Base-by-base conservation (phyloP, 1,140 invertebrate genomes). In the Copidosoma floridanum region DNA sequence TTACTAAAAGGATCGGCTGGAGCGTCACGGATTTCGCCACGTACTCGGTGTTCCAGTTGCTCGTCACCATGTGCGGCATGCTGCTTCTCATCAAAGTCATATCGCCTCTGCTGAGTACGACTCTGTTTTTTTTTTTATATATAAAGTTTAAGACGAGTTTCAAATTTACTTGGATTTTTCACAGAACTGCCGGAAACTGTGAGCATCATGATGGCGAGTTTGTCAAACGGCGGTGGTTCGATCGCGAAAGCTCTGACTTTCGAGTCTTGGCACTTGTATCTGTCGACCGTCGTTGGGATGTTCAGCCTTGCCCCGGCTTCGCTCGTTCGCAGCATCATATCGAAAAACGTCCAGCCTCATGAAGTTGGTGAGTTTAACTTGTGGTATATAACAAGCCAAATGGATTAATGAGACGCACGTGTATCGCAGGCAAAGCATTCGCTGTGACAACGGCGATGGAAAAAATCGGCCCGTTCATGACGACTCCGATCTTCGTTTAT, bases 1-100 rank as follows among this genome's bases (percentile, higher is more conserved):
- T 87, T 65, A 74, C 83, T 3, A 85, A 84, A 35, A 85, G 85
- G 68, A 81, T 90, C 14, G 80, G 84, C 24, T 90, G 88, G 88
- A 78, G 83, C n/a, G 75, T 88, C 46, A 69, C 81, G 26, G 75
- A 87, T 38, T 89, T 82, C 58, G 70, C 71, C 5, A 52, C 50
- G 56, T 75, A 68, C 47, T 6, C 53, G 2, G 68, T 61, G 12
- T 40, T 23, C 32, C 27, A 48, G 20, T 10, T 54, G 26, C 44
- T 47, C 14, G 24, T 32, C 7, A 40, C 27, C n/a, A 59, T 47
- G 51, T 23, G 35, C 14, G 56, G 64, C 23, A 47, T 55, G 41
- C 46, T 64, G 21, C 11, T 63, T 5, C 56, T 58, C 20, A 51
- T 61, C 1, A 63, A 21, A 32, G 20, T 41, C 44, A 26, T 55